Conservation (phyloP, 2,113 vertebrate genomes). For the Anoplopoma fimbria region DNA sequence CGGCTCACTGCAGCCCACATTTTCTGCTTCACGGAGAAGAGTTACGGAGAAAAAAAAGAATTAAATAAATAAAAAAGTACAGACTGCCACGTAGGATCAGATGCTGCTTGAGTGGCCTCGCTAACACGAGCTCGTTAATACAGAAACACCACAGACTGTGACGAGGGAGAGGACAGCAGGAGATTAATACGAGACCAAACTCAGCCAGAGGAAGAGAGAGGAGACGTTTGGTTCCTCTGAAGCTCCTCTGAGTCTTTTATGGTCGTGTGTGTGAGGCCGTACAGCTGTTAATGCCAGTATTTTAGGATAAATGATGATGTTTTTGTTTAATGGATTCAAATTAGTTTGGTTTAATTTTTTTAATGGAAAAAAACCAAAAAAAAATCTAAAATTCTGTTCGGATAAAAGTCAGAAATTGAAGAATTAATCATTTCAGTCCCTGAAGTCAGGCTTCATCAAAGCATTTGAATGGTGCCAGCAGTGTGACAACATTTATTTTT, state of each 20-base stretch:
- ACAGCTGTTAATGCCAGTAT: too few species aligned
- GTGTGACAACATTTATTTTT: too few species aligned
- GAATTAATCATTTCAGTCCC: too few species aligned
- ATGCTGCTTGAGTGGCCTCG: slow-evolving; percentile 43
- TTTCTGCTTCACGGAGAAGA: slow-evolving; percentile 70
- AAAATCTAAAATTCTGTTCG: too few species aligned
- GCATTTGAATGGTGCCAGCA: too few species aligned
- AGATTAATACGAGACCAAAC: slow-evolving; percentile 28
- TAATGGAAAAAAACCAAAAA: too few species aligned
- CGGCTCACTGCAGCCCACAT: slow-evolving; percentile 69
- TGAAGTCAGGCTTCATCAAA: too few species aligned
- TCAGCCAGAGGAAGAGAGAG: not conserved
- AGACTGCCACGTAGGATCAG: slow-evolving; percentile 60
- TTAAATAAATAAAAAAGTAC: too few species aligned
- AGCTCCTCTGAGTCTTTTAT: too few species aligned
- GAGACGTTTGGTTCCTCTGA: too few species aligned
- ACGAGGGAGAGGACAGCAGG: slow-evolving; percentile 47
- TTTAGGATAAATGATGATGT: too few species aligned
- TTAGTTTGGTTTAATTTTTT: not conserved
- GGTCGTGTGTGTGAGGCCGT: not conserved
- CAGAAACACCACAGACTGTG: slow-evolving; percentile 36
- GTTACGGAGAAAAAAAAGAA: slow-evolving; percentile 24
- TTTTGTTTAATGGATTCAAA: not conserved
- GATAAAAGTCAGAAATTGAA: too few species aligned
- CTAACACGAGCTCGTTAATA: slow-evolving; percentile 54